Base-by-base conservation (phyloP, 1,140 invertebrate species). In the Microplitis mediator region DNA sequence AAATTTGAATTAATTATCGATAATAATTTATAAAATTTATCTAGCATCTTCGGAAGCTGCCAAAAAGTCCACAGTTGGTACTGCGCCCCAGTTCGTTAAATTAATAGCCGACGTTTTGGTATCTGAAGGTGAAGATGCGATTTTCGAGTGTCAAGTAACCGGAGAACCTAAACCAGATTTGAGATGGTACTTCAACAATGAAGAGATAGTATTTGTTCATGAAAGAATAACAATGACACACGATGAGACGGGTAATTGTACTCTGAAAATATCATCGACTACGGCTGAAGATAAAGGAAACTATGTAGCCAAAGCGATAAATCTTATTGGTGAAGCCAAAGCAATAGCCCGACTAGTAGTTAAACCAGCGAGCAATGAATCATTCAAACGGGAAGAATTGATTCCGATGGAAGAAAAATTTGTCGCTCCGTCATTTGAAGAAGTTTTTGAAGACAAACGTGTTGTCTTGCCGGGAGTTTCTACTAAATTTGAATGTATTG, bases 341-440 rank as follows among this genome's bases (percentile, higher is more conserved):
- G 93, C 93, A 77, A 94, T 95, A 73, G 92, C 93, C 0, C 92
- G 93, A 75, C 79, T 95, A 3, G 93, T 93, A 54, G 92, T 94
- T 0, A 92, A 92, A 82, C 87, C 89, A 31, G n/a, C 56, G 0
- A 84, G 89, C 56, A 82, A 84, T 39, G 84, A 84, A 67, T 72
- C 78, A 52, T 74, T 82, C 31, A 84, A 85, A 72, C 54, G 67
- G n/a, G 76, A 85, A 69, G 78, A 89, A 81, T 77, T 85, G 16
- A 76, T 89, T 0, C 86, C 89, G 50, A 88, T 90, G 76, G 88
- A 90, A 72, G 89, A 91, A 35, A 91, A 90, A 71, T 81, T 88
- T 2, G 76, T 88, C 34, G 86, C 90, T 23, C 93, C 93, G 3
- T 82, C 83, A 16, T 94, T 94, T 78, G 90, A 89, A 67, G 91